phyloP scores from a whole-genome alignment of 2,888 invertebrate genomes.

The Drosophila multiciliata region DNA sequence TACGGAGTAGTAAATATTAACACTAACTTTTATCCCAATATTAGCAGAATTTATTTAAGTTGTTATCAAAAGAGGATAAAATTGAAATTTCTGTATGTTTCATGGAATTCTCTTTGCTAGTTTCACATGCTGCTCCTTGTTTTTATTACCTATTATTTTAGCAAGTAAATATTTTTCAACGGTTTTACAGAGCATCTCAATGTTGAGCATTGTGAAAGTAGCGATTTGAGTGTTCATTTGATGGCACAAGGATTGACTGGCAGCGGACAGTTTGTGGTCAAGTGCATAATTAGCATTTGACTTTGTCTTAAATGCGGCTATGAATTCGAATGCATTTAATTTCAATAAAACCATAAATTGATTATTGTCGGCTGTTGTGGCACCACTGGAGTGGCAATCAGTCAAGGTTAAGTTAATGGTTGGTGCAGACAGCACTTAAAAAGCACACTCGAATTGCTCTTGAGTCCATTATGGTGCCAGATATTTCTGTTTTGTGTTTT shows the following conservation, averaged over 20 bases:
- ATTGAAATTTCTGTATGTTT: not conserved
- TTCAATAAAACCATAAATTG: not conserved
- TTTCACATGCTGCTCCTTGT: not conserved
- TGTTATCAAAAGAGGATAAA: not conserved
- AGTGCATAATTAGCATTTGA: slow-evolving; percentile 49
- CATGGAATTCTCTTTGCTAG: not conserved
- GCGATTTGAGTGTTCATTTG: slow-evolving; percentile 23
- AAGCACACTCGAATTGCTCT: slow-evolving; percentile 4
- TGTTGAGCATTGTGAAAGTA: not conserved
- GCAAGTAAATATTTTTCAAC: not conserved
- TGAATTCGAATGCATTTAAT: slow-evolving; percentile 25
- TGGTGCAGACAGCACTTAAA: slow-evolving; percentile 31
- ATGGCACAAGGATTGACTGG: slow-evolving; percentile 32
- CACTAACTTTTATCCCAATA: not conserved
- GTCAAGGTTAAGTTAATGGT: slow-evolving; percentile 46
- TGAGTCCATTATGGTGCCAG: slow-evolving; percentile 16
- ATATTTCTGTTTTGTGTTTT: slow-evolving; percentile 10
- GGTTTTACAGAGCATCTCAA: not conserved
- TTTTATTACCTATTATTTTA: not conserved
- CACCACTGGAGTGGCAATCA: not conserved
- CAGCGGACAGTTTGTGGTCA: slow-evolving; percentile 28
- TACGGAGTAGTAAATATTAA: not conserved
- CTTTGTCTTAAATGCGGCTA: slow-evolving; percentile 16
- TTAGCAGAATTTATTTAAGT: not conserved
- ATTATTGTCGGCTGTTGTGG: not conserved